phyloP scores from a whole-genome alignment of 2,797 vertebrate genomes.

The Cyclopterus lumpus region DNA sequence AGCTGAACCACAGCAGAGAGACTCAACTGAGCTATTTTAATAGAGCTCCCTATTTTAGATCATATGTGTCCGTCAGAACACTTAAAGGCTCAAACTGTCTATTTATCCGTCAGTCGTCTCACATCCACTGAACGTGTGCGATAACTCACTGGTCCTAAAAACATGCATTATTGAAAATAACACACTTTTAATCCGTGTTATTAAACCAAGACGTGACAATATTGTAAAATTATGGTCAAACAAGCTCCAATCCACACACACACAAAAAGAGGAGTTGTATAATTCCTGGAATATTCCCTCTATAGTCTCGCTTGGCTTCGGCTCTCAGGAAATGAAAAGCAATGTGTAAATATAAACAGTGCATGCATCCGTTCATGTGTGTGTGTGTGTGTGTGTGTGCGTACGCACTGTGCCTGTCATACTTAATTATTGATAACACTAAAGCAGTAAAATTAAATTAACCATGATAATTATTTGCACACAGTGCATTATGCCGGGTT shows the following conservation, averaged over 20 bases:
- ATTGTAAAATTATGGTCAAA: neutral
- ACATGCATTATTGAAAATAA: neutral
- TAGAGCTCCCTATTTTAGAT: slow-evolving; percentile 73
- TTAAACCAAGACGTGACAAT: neutral
- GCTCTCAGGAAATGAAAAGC: slow-evolving; percentile 69
- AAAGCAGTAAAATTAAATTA: too few species aligned
- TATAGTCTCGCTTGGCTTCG: slow-evolving; percentile 18
- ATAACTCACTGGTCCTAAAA: neutral
- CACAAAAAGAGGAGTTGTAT: slow-evolving; percentile 27
- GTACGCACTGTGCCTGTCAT: neutral
- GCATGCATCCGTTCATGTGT: slow-evolving; percentile 2
- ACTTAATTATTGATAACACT: slow-evolving; percentile 10
- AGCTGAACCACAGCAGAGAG: slow-evolving; percentile 72
- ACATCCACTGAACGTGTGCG: too few species aligned
- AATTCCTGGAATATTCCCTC: slow-evolving; percentile 52
- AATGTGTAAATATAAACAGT: slow-evolving; percentile 55
- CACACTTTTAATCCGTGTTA: slow-evolving; percentile 2
- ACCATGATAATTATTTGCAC: too few species aligned
- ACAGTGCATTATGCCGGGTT: too few species aligned
- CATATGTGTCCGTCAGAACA: slow-evolving; percentile 32
- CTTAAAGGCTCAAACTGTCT: slow-evolving; percentile 54
- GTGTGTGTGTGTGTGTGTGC: slow-evolving; percentile 8
- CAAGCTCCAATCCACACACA: neutral
- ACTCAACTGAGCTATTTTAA: slow-evolving; percentile 77
- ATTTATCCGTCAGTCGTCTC: slow-evolving; percentile 49